Base-by-base conservation (phyloP, 2,113 vertebrate species). In the Vanacampus margaritifer region DNA sequence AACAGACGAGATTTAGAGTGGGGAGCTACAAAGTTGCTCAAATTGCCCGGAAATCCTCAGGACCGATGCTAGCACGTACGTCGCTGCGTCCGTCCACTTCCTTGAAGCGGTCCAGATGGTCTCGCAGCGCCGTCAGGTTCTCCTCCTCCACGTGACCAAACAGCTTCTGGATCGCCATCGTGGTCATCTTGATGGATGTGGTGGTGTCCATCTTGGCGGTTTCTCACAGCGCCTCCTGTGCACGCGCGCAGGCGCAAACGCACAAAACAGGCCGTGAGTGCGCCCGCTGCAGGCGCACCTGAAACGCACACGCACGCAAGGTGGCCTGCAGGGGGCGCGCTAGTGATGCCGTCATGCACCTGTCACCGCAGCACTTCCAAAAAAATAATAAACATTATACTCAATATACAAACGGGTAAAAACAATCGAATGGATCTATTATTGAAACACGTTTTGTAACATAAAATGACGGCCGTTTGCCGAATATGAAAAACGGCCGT, bases 71-170 rank as follows among this genome's bases (percentile, higher is more conserved):
- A 24, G 23, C 26, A 39, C 89, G 89, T 89, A 99, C 97, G 83
- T 99, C 97, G 60, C 97, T 98, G 75, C 96, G 94, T 69, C 98
- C 97, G 84, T 99, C 95, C 19, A 99, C 95, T 86, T 98, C 96
- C 84, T 95, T 97, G 90, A 95, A 98, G 61, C 98, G 98, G 75
- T 99, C 97, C 70, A 99, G 93, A 57, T 98, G 93, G 0, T 92
- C 86, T 75, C 92, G 95, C 69, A 99, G 87, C 4, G 94, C 97
- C 7, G 91, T 74, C 84, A 99, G 92, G 70, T 99, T 98, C 77
- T 97, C 97, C 87, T 99, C 96, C 86, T 99, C 97, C 51, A 98
- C 96, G 0, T 97, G 96, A 75, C 93, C 92, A 77, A 98, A 93
- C 53, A 99, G 93, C 83, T 95, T 98, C 91, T 98, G 96, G 84